Conservation (phyloP, 2,113 vertebrate species). For the Entelurus aequoreus region DNA sequence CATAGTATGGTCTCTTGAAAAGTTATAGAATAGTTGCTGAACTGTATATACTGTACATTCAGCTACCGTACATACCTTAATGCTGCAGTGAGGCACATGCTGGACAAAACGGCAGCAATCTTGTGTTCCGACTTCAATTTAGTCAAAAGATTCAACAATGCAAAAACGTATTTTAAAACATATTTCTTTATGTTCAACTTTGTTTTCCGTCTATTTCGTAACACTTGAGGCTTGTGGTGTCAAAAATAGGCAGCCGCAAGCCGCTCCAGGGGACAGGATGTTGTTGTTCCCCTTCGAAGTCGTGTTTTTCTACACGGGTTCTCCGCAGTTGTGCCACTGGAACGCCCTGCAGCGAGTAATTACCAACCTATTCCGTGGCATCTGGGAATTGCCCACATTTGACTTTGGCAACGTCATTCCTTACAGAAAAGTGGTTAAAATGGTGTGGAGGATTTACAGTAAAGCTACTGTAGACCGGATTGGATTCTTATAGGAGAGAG, state of each 20-base stretch:
- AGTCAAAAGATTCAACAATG: too few relatives aligned
- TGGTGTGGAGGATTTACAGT: background rate
- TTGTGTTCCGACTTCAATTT: too few relatives aligned
- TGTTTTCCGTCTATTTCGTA: background rate
- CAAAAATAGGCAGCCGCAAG: slow-evolving; percentile 6
- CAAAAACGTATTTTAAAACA: too few relatives aligned
- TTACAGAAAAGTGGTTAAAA: slow-evolving; percentile 10
- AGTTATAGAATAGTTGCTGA: too few relatives aligned
- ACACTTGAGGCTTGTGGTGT: slow-evolving; percentile 7
- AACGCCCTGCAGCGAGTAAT: slow-evolving; percentile 49
- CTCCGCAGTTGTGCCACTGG: slow-evolving; percentile 29
- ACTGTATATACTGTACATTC: too few relatives aligned
- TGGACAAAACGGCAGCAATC: too few relatives aligned
- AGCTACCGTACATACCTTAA: too few relatives aligned
- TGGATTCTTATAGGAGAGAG: background rate
- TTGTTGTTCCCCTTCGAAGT: slow-evolving; percentile 10
- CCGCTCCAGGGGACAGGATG: slow-evolving; percentile 13
- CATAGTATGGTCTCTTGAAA: too few relatives aligned
- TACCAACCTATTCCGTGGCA: slow-evolving; percentile 24
- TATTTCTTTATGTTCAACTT: background rate
- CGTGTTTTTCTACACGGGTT: slow-evolving; percentile 21
- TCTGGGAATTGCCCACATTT: slow-evolving; percentile 33
- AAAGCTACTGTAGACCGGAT: slow-evolving; percentile 2
- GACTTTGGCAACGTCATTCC: slow-evolving; percentile 16
- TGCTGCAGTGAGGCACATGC: too few relatives aligned